These are phyloP conservation scores for Pedionomus torquatus DNA, from an alignment of 2,113 vertebrate species.

Conservation along the genomic window DNA sequence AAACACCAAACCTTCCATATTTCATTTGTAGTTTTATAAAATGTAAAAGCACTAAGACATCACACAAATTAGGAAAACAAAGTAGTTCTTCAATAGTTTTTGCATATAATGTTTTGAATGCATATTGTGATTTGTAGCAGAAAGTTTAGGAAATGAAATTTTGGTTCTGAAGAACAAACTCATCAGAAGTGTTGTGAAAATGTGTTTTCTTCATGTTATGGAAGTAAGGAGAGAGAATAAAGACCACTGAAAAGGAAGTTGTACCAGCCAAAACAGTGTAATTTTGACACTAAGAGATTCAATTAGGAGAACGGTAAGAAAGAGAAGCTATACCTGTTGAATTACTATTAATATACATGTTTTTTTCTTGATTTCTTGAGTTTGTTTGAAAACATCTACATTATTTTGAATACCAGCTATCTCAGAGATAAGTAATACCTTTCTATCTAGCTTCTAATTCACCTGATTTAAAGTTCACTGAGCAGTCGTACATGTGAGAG, in stretches of 20 bases:
- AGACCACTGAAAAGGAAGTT: not conserved
- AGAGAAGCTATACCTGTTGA: not conserved
- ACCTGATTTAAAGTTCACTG: not conserved
- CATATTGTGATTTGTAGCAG: not conserved
- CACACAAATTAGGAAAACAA: not conserved
- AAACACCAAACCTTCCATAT: not conserved
- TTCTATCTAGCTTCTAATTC: not conserved
- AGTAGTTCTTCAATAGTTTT: not conserved
- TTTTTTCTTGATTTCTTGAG: not conserved
- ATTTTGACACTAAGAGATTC: not conserved
- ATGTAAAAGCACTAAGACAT: not conserved
- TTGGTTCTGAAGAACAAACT: not conserved
- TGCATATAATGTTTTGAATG: not conserved
- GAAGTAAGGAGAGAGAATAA: not conserved
- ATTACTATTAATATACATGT: not conserved
- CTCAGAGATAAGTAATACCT: not conserved
- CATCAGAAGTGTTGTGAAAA: not conserved
- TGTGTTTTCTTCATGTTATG: not conserved
- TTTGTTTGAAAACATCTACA: not conserved
- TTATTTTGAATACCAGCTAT: not conserved
- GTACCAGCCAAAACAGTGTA: not conserved
- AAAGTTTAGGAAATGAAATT: not conserved
- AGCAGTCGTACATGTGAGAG: not conserved
- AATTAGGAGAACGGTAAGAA: not conserved
- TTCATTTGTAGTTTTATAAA: not conserved